Evolutionary conservation across 2,888 invertebrate genomes (phyloP).

Genomic region (Leptodirus hochenwartii): DNA sequence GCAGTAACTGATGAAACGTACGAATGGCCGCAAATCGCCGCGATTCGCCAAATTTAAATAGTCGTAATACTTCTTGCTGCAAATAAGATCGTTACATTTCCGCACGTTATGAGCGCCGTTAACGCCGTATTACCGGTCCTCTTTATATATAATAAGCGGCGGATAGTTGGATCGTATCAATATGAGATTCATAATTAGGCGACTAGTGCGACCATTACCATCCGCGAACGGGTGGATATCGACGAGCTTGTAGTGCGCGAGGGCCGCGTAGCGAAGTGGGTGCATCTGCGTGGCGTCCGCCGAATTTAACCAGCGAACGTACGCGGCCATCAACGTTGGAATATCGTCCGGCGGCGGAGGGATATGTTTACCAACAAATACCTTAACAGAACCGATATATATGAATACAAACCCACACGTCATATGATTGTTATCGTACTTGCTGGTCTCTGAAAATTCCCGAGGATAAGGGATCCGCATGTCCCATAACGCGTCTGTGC

Average conservation of each 20-base stretch:
- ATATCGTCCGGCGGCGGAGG: slow-evolving; percentile 80
- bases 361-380: slow-evolving; percentile 88
- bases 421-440: slow-evolving; percentile 14
- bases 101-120: slow-evolving; percentile 2
- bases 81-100: slow-evolving; percentile 6
- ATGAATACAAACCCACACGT: background rate
- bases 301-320: slow-evolving; percentile 85
- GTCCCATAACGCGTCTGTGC: slow-evolving; percentile 82
- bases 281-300: slow-evolving; percentile 72
- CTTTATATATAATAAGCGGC: slow-evolving; percentile 84
- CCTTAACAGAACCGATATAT: slow-evolving; percentile 23
- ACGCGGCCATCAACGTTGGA: slow-evolving; percentile 64
- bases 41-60: slow-evolving; percentile 79
- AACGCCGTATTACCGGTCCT: slow-evolving; percentile 42
- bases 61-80: slow-evolving; percentile 65
- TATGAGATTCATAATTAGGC: slow-evolving; percentile 89
- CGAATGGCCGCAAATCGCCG: slow-evolving; percentile 89
- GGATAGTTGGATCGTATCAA: slow-evolving; percentile 93
- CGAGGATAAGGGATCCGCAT: slow-evolving; percentile 84
- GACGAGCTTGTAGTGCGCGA: slow-evolving; percentile 93
- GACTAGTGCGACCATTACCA: slow-evolving; percentile 90
- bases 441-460: slow-evolving; percentile 78
- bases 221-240: slow-evolving; percentile 95
- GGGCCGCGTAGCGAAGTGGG: slow-evolving; percentile 72
- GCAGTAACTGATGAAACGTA: slow-evolving; percentile 87